phyloP scores from a whole-genome alignment of 2,113 vertebrate species.

The Lontra canadensis region DNA sequence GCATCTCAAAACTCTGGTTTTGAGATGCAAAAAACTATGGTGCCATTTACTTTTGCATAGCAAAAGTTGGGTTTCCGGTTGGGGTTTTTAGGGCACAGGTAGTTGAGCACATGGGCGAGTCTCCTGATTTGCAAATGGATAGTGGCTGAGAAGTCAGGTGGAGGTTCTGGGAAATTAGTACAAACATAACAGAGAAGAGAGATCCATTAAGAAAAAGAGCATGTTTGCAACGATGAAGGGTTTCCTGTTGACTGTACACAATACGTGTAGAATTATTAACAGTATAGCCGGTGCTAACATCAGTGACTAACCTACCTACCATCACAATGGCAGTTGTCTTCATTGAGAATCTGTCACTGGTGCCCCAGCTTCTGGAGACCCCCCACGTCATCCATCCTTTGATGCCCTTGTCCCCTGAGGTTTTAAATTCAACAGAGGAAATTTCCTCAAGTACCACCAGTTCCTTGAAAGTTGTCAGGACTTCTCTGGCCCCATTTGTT shows the following conservation, averaged over 20 bases:
- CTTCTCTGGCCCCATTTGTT: background rate
- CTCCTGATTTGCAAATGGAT: rapidly evolving
- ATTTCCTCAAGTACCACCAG: background rate
- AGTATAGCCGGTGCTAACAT: background rate
- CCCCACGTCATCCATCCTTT: background rate
- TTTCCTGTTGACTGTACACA: background rate
- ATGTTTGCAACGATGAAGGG: background rate
- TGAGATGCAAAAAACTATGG: too few relatives aligned
- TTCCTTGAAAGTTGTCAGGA: background rate
- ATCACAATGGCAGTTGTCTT: background rate
- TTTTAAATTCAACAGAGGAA: background rate
- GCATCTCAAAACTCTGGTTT: too few relatives aligned
- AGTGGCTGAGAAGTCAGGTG: background rate
- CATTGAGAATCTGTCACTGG: background rate
- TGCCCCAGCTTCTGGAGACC: too few relatives aligned
- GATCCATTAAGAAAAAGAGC: background rate
- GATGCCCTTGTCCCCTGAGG: background rate
- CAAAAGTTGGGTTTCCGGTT: background rate
- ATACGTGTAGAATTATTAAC: background rate
- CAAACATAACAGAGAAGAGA: background rate
- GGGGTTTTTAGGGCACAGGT: background rate
- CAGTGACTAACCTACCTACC: too few relatives aligned
- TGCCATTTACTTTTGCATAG: background rate
- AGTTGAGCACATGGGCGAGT: rapidly evolving
- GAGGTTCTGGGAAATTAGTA: background rate